Conservation (phyloP, 2,113 vertebrate species). For the Fregata magnificens region DNA sequence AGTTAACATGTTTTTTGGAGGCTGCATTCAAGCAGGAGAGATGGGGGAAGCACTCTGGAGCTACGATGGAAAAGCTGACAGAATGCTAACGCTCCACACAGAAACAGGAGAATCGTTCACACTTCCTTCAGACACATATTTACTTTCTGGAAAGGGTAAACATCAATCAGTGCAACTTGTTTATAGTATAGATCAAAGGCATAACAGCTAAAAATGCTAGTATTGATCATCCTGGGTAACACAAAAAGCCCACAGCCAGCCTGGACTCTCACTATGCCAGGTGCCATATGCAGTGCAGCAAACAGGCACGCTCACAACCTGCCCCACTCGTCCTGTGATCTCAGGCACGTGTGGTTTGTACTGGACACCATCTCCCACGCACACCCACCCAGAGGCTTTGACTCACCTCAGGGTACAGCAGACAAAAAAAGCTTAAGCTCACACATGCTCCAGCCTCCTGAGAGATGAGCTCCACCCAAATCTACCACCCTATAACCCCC, state of each 20-base stretch:
- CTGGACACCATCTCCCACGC: fast-evolving
- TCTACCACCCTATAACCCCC: not conserved
- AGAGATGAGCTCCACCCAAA: not conserved
- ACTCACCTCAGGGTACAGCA: not conserved
- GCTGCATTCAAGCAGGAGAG: not conserved
- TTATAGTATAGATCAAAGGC: not conserved
- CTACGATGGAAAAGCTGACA: not conserved
- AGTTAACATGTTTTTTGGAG: not conserved
- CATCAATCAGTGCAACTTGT: not conserved
- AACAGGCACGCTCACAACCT: not conserved
- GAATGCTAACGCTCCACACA: not conserved
- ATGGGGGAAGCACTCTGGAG: fast-evolving
- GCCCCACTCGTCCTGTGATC: fast-evolving
- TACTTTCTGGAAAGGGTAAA: not conserved
- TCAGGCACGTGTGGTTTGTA: not conserved
- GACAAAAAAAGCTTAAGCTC: not conserved
- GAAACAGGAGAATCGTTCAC: not conserved
- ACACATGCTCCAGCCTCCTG: fast-evolving
- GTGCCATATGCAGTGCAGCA: fast-evolving
- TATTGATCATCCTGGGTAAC: not conserved
- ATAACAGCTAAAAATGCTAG: not conserved
- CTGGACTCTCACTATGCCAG: fast-evolving
- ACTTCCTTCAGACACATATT: not conserved
- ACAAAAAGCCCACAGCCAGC: not conserved
- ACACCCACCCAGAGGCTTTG: not conserved